Percentiles rank a stretch among this genome's conserved stretches.
Evolutionary conservation across 2,113 vertebrate species (phyloP).

Genomic region (Eolophus roseicapilla): DNA sequence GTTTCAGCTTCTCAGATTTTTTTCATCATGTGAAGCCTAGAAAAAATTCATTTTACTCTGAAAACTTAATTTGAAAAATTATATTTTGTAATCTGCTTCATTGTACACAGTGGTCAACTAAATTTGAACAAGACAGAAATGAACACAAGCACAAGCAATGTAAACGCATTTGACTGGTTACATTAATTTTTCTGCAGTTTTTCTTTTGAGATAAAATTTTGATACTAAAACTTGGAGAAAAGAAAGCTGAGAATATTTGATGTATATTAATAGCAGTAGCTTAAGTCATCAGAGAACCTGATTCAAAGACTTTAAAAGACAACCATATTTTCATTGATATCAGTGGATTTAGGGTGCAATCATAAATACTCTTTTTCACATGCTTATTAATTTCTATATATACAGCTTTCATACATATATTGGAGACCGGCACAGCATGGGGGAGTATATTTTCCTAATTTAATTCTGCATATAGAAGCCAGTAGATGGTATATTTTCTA

Average conservation of each 20-base stretch:
- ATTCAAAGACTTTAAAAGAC: not conserved
- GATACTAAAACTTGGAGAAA: not conserved
- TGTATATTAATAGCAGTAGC: not conserved
- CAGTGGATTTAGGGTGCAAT: not conserved
- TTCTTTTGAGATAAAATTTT: not conserved
- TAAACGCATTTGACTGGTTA: not conserved
- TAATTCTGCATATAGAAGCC: not conserved
- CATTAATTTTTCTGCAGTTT: not conserved
- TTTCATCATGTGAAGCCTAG: not conserved
- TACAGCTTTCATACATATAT: not conserved
- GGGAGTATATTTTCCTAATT: not conserved
- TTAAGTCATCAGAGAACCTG: not conserved
- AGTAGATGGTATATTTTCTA: not conserved
- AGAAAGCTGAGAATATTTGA: not conserved
- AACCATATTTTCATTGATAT: not conserved
- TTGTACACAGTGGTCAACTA: not conserved
- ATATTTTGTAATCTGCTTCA: not conserved
- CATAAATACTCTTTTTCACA: not conserved
- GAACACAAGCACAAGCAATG: not conserved
- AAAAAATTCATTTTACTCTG: not conserved
- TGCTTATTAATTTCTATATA: not conserved
- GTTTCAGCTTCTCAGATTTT: not conserved
- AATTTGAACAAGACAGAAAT: not conserved
- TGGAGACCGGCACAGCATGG: not conserved
- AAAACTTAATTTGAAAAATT: not conserved